Evolutionary conservation across 2,113 vertebrate species (phyloP).

Genomic region (Gambusia holbrooki): DNA sequence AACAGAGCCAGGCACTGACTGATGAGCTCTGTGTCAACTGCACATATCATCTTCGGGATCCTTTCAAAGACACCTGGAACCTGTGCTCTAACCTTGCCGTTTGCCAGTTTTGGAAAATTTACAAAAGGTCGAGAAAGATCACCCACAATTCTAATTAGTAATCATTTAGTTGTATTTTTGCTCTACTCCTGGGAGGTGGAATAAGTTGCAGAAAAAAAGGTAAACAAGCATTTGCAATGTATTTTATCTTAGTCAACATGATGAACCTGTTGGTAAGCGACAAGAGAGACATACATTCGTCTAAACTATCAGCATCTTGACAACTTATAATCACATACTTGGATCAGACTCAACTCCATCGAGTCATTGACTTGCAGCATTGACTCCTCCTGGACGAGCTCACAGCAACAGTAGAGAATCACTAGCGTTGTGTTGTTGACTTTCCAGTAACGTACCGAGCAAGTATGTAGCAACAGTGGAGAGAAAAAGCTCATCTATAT

Average conservation of each 20-base stretch:
- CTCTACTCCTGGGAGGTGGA: slow-evolving; percentile 7
- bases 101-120: slow-evolving; percentile 73
- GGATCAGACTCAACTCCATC: background rate
- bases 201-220: slow-evolving; percentile 8
- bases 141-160: slow-evolving; percentile 63
- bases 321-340: background rate
- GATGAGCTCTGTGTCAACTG: slow-evolving; percentile 64
- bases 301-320: background rate
- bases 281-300: background rate
- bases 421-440: too few relatives aligned
- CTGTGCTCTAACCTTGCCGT: slow-evolving; percentile 65
- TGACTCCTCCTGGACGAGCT: too few relatives aligned
- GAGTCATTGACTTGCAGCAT: too few relatives aligned
- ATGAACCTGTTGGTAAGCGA: background rate
- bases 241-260: slow-evolving; percentile 27
- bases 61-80: slow-evolving; percentile 55
- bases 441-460: too few relatives aligned
- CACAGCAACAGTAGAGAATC: too few relatives aligned
- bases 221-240: slow-evolving; percentile 23
- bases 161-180: slow-evolving; percentile 44
- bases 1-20: slow-evolving; percentile 70
- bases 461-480: too few relatives aligned
- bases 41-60: slow-evolving; percentile 42
- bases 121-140: slow-evolving; percentile 58
- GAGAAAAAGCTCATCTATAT: too few relatives aligned